These are phyloP conservation scores for Andricus quercusramuli DNA, from an alignment of 2,888 invertebrate genomes.

Conservation along the genomic window DNA sequence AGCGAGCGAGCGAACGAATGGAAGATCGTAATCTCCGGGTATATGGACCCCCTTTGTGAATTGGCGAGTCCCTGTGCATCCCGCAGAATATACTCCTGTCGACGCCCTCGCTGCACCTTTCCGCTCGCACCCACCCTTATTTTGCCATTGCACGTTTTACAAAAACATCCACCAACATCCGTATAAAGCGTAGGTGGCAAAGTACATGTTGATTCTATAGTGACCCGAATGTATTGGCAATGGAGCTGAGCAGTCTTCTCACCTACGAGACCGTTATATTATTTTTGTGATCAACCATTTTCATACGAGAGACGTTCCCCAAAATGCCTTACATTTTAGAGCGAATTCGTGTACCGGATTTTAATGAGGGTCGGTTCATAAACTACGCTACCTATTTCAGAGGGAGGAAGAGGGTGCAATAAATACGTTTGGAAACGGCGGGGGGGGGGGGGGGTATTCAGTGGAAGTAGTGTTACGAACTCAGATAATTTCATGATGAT, in stretches of 20 bases:
- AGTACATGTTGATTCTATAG: background rate
- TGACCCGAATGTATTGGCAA: background rate
- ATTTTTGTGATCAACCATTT: background rate
- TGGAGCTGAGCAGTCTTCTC: background rate
- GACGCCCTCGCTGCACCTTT: slow-evolving; percentile 40
- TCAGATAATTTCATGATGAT: too few relatives aligned
- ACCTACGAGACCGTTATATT: background rate
- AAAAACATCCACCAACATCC: slow-evolving; percentile 23
- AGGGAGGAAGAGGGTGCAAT: too few relatives aligned
- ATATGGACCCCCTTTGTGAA: slow-evolving; percentile 65
- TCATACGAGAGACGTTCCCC: background rate
- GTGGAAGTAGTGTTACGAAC: too few relatives aligned
- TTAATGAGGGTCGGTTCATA: too few relatives aligned
- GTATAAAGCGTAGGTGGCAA: background rate
- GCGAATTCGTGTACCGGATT: background rate
- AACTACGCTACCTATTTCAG: too few relatives aligned
- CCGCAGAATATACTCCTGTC: slow-evolving; percentile 51
- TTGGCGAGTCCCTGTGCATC: slow-evolving; percentile 63
- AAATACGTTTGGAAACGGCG: too few relatives aligned
- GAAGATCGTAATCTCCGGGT: slow-evolving; percentile 75
- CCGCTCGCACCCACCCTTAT: slow-evolving; percentile 30
- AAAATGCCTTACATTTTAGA: background rate
- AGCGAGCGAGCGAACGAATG: slow-evolving; percentile 71
- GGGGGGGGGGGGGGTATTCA: too few relatives aligned
- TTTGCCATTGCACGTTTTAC: slow-evolving; percentile 44